Evolutionary conservation across 2,888 invertebrate genomes (phyloP), one percentile per base, ranked within the genome.

Genomic region (Periphyllus acericola): DNA sequence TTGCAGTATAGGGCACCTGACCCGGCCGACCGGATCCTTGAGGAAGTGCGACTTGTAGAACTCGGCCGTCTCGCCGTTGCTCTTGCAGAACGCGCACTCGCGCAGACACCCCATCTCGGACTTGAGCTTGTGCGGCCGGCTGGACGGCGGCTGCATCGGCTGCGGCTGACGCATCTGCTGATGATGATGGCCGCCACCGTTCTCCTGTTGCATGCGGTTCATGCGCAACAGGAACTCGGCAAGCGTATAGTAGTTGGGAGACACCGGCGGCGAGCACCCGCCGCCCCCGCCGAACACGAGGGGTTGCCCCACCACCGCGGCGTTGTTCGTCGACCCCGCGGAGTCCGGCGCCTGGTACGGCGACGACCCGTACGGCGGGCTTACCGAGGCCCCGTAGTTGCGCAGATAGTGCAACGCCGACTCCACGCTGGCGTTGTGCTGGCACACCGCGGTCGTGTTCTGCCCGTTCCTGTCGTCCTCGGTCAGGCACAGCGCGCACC

Each of bases 31-130:
- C 72, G 92, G 92, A 91, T 94, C 94, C 90, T 95, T 95, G 87
- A 96, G 93, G 78, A 92, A 90, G 92, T 96, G 96, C 89, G 93
- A 92, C 81, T 93, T 93, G 91, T 94, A 95, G 90, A 93, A 94
- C 89, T 93, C 92, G 89, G 93, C 93, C 76, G 93, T 93, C 91
- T 95, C 95, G 87, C 95, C 95, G 91, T 96, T 96, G 91, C 95
- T 95, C 92, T 94, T 94, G 92, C 96, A 96, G 92, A 96, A 96
- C 1, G 94, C 94, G 90, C 96, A 96, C 90, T 93, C 93, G 6
- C 89, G 89, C 2, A 87, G 81, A 46, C 87, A 87, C 0, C 81
- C 87, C 60, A 75, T 40, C 60, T 87, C 87, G 6, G 87, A 87
- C 46, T 87, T 87, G 29, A 60, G 34, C 34, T 81, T 87, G 19